Conservation (phyloP, 2,888 invertebrate species). For the Drosophila quinaria region DNA sequence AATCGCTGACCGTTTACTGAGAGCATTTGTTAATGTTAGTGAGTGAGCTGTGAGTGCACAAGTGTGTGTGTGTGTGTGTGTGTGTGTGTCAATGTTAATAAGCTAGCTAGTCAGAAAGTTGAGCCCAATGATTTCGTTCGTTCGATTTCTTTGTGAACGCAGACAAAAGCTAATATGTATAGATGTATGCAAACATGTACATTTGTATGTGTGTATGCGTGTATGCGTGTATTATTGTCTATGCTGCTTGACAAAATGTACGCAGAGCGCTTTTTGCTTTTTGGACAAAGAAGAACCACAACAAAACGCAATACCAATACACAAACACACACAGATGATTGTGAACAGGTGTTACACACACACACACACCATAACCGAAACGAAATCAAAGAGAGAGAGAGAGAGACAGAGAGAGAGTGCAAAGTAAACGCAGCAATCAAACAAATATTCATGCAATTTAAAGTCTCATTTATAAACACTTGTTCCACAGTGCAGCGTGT, state of each 20-base stretch:
- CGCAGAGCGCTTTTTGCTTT: constrained; percentile 44
- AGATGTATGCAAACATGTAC: background rate
- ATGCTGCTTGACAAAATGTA: constrained; percentile 76
- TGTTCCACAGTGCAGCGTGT: constrained; percentile 8
- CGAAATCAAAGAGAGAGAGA: background rate
- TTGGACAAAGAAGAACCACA: constrained; percentile 61
- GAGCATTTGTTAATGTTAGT: constrained; percentile 21
- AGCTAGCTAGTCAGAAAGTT: constrained; percentile 54
- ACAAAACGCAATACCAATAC: constrained; percentile 40
- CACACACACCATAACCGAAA: constrained; percentile 10
- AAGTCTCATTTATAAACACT: constrained; percentile 21
- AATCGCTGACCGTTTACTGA: constrained; percentile 21
- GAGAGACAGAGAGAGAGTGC: background rate
- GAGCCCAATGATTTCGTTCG: constrained; percentile 33
- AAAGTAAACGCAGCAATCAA: background rate
- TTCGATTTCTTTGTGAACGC: constrained; percentile 60
- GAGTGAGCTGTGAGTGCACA: constrained; percentile 20
- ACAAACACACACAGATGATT: constrained; percentile 9
- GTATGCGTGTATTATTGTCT: constrained; percentile 61
- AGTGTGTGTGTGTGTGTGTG: constrained; percentile 17
- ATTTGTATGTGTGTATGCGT: constrained; percentile 2
- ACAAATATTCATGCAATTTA: constrained; percentile 27
- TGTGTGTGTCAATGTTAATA: constrained; percentile 64
- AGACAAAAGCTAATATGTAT: constrained; percentile 27
- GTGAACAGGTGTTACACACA: constrained; percentile 69